Evolutionary conservation across 1,140 invertebrate species (phyloP), one percentile per base, ranked within the genome.

Genomic region (Lutraria rhynchaena): DNA sequence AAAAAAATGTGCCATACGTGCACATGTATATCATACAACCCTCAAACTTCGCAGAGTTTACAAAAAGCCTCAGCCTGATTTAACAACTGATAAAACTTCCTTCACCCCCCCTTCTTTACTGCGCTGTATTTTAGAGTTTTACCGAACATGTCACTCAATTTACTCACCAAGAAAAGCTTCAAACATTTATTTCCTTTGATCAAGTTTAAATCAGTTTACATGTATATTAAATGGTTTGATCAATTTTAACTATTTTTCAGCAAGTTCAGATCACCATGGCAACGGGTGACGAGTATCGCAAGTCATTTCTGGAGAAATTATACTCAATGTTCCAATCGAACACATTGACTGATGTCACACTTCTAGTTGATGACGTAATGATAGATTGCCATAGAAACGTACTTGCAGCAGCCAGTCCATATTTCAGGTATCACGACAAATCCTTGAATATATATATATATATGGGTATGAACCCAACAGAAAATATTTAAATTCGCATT

Each of bases 301-400:
- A 95, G 83, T 95, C 96, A 87, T 95, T 95, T 29, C 94, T 97
- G 93, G 27, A 44, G 9, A 96, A 95, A 92, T 96, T 97, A 95
- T 96, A 95, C 85, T 95, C 96, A 92, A 97, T 98, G 96, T 93
- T 96, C 19, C 95, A 95, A 22, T 95, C 96, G 91, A 95, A 96
- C 83, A 96, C 97, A 95, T 93, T 98, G 5, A 97, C 96, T 3
- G 87, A 89, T 74, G 85, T 90, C 37, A 86, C 76, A 4, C 65
- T 91, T 0, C 22, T 75, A 22, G 80, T 86, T 1, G 85, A 83
- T 37, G 65, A 84, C 13, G 70, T 63, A 19, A 60, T 70, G 11
- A 86, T 87, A 35, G 57, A 67, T 11, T 89, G 87, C 49, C 89
- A 90, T 69, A 85, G 87, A 51, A 83, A 86, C 22, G 85, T 90